These are phyloP conservation scores for Arremon aurantiirostris DNA, from an alignment of 2,797 vertebrate genomes.

Conservation along the genomic window DNA sequence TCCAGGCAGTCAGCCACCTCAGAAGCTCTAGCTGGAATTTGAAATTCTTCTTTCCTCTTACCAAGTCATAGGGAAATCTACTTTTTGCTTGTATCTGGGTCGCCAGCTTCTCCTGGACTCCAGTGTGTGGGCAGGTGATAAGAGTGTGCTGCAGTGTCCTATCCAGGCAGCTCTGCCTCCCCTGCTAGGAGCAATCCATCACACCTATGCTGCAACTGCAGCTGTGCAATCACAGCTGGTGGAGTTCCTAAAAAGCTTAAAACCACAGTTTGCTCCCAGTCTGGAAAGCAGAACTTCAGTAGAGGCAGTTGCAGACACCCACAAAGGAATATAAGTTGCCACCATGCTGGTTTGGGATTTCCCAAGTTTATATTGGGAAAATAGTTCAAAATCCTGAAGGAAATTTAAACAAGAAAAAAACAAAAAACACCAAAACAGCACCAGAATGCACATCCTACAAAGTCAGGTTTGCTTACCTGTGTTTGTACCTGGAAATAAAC, in stretches of 20 bases:
- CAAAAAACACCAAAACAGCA: too few species aligned
- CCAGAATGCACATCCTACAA: neutral
- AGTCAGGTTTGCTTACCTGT: neutral
- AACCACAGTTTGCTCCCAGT: neutral
- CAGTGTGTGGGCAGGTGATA: neutral
- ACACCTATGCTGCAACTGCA: neutral
- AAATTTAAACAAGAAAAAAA: neutral
- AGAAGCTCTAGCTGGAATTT: neutral
- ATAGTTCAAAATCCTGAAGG: neutral
- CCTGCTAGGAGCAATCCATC: neutral
- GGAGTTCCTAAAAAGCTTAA: neutral
- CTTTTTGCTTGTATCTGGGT: neutral
- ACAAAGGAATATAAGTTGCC: accelerated
- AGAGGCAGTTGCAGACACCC: neutral
- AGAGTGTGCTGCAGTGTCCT: neutral
- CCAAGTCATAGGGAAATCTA: neutral
- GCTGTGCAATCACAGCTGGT: neutral
- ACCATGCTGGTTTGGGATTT: neutral
- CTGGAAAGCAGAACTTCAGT: neutral
- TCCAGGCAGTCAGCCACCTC: neutral
- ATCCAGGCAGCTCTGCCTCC: neutral
- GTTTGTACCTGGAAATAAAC: neutral
- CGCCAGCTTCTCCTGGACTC: neutral
- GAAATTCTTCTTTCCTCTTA: neutral
- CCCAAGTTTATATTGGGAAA: neutral